Percentiles rank a stretch among this genome's conserved stretches.
Conservation (phyloP, 2,797 vertebrate species). For the Poeciliopsis turneri region DNA sequence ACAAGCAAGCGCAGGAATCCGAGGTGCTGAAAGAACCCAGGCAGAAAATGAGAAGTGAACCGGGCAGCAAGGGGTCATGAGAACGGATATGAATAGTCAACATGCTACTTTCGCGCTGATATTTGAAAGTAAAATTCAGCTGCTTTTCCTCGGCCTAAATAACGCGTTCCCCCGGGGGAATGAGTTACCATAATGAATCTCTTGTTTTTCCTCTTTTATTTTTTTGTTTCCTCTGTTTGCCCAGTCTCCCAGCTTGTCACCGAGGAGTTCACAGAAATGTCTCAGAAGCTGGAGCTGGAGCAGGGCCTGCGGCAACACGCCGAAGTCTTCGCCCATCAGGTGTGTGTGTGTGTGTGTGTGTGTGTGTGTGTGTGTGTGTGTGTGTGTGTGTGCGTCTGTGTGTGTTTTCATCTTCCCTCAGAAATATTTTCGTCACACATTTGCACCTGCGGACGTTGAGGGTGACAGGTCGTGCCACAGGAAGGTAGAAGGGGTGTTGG, state of each 20-base stretch:
- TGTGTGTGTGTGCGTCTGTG: constrained; percentile 12
- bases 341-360: constrained; percentile 66
- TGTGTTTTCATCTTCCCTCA: constrained; percentile 24
- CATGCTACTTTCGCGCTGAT: not conserved
- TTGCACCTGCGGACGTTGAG: constrained; percentile 55
- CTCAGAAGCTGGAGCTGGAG: constrained; percentile 83
- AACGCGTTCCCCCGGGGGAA: not conserved
- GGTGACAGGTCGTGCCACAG: constrained; percentile 69
- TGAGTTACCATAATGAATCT: not conserved
- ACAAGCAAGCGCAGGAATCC: not conserved
- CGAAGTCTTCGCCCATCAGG: constrained; percentile 84
- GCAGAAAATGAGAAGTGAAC: constrained; percentile 4
- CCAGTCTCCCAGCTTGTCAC: constrained; percentile 82
- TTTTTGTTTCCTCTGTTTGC: not conserved
- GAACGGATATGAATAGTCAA: not conserved
- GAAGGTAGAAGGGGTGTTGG: constrained; percentile 50
- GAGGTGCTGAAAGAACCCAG: not conserved
- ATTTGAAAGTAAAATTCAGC: not conserved
- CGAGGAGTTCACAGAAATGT: constrained; percentile 80
- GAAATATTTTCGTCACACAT: constrained; percentile 65
- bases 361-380: too few species aligned
- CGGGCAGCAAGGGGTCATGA: not conserved
- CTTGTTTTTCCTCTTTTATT: constrained; percentile 9
- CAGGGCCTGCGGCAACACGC: constrained; percentile 82
- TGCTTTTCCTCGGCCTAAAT: not conserved